Evolutionary conservation across 2,888 invertebrate species (phyloP), one percentile per base, ranked within the genome.

Genomic region (Melieria crassipennis): DNA sequence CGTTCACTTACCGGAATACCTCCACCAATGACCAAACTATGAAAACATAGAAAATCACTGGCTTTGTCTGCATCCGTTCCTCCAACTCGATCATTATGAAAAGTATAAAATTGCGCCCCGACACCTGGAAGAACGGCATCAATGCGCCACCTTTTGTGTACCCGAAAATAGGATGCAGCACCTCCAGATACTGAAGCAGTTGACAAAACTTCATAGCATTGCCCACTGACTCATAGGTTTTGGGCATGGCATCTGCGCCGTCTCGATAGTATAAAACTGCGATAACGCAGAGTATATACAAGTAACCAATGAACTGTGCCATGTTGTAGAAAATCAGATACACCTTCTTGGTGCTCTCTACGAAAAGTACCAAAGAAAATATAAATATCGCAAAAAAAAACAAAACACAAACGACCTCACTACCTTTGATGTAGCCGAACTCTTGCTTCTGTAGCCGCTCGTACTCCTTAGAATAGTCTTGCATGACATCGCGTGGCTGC

Each of bases 271-370:
- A 95, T 61, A 92, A 88, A n/a, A 94, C 89, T 0, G 88, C 88
- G 87, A 97, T 91, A 4, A 94, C 92, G 1, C 89, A 83, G 30
- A 94, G 84, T 5, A 97, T 89, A 81, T 95, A 97, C 65, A 91
- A 88, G 85, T 91, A 97, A 4, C 96, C 96, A 71, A 96, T 89
- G 82, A 94, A 94, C 90, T 97, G 97, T 84, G 93, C 93, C 77
- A 97, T 87, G 86, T 97, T 98, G 88, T 97, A 98, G 69, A 96
- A 87, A 62, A 94, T 90, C 74, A 98, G 88, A 86, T 97, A 98
- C 0, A 94, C 93, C 80, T 93, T 94, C 81, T 92, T 93, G 58
- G 92, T 88, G 83, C 92, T 93, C 85, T 93, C 94, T 94, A 89
- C 7, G 88, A 88, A 52, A 42, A 43, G 13, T 10, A 55, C 46